Percentiles rank a stretch among this genome's conserved stretches.
Conservation (phyloP, 1,140 invertebrate genomes). For the Euwallacea similis region DNA sequence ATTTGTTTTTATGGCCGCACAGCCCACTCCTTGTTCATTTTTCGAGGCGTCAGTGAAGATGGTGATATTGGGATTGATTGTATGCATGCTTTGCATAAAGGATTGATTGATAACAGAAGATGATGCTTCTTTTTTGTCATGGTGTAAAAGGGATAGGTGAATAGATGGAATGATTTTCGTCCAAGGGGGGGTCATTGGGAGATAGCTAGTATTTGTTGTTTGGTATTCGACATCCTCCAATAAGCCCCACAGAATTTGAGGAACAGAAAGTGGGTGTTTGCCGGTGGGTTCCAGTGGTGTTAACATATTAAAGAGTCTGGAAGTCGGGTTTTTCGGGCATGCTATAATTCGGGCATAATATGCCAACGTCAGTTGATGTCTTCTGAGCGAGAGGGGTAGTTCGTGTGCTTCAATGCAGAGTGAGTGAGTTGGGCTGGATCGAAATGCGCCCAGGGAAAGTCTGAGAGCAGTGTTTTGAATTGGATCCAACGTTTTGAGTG, state of each 20-base stretch:
- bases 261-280: not conserved
- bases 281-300: not conserved
- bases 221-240: not conserved
- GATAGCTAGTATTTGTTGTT: not conserved
- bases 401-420: slow-evolving; percentile 14
- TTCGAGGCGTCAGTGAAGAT: slow-evolving; percentile 28
- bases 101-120: not conserved
- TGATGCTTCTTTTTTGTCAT: not conserved
- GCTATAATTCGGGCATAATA: not conserved
- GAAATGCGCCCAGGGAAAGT: slow-evolving; percentile 22
- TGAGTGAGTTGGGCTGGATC: slow-evolving; percentile 14
- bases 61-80: slow-evolving; percentile 11
- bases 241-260: not conserved
- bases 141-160: not conserved
- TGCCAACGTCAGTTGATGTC: not conserved
- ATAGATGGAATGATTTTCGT: not conserved
- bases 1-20: not conserved
- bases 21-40: slow-evolving; percentile 13
- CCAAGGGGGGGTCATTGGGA: slow-evolving; percentile 11
- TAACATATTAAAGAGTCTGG: not conserved
- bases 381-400: slow-evolving; percentile 5
- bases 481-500: slow-evolving; percentile 23
- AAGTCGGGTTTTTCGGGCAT: not conserved
- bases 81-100: not conserved
- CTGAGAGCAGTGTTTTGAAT: slow-evolving; percentile 29